phyloP scores from a whole-genome alignment of 2,888 invertebrate genomes.

The Cephalotes varians region DNA sequence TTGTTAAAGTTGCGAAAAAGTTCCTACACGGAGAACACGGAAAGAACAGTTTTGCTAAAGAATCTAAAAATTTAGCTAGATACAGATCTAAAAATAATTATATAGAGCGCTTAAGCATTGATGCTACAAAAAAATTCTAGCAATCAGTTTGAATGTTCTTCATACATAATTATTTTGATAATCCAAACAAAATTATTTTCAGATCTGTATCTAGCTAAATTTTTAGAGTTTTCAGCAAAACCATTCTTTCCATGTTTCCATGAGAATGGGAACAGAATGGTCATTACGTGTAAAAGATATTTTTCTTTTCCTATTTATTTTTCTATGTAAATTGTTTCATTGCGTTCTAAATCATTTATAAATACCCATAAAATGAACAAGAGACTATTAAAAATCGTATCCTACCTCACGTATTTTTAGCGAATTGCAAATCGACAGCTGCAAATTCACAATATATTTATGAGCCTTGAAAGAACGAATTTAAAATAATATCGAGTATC shows the following conservation, averaged over 20 bases:
- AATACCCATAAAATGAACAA: not conserved
- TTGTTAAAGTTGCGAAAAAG: not conserved
- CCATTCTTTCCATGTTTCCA: too few relatives aligned
- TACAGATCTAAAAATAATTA: too few relatives aligned
- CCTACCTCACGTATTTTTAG: not conserved
- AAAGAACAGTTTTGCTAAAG: too few relatives aligned
- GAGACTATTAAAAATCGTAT: not conserved
- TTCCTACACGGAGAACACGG: too few relatives aligned
- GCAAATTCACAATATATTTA: not conserved
- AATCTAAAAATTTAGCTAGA: too few relatives aligned
- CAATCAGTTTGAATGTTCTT: too few relatives aligned
- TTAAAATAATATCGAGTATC: constrained; percentile 27
- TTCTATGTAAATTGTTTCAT: not conserved
- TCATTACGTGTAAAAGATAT: not conserved
- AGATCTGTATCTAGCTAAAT: too few relatives aligned
- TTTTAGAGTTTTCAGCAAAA: too few relatives aligned
- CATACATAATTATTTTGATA: too few relatives aligned
- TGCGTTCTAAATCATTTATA: not conserved
- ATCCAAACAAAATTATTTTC: too few relatives aligned
- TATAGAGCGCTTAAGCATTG: too few relatives aligned
- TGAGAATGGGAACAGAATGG: not conserved
- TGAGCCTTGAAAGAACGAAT: not conserved
- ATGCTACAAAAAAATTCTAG: too few relatives aligned
- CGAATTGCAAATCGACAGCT: not conserved
- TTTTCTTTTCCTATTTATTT: not conserved